Evolutionary conservation across 2,113 vertebrate species (phyloP), one percentile per base, ranked within the genome.

Genomic region (Dasyornis broadbenti): DNA sequence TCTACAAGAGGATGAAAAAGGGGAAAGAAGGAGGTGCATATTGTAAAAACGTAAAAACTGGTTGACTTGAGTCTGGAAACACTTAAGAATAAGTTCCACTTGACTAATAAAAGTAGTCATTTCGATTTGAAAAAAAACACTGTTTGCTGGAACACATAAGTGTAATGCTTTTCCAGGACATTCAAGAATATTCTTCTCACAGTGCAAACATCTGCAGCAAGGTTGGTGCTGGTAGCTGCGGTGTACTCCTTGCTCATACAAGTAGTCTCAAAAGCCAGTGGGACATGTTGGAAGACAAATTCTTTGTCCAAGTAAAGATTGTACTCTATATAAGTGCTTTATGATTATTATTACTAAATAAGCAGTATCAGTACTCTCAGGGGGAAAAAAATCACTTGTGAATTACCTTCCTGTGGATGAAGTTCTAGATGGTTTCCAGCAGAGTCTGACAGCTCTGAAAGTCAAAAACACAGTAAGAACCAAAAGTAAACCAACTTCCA

Each of bases 391-490:
- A 69, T 54, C 14, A 50, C 35, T 54, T 64, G 22, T 18, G 10
- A 79, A 79, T 95, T 94, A 80, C 42, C n/a, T 94, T 86, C 50
- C 44, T 60, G 59, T 60, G 22, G 37, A 15, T 94, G 60, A 84
- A 68, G 50, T 26, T 82, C 56, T 63, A 42, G 53, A 26, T 23
- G 5, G 13, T 77, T 94, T 84, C 79, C 3, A 4, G 49, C 47
- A 40, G 45, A 82, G 72, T 64, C 78, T 88, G 72, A 63, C 65
- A 71, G 49, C 22, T 45, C 73, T 93, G 53, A 82, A 97, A 95
- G 40, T 94, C 65, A 96, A 92, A 96, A 94, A 47, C n/a, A 90
- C 39, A 82, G 12, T 66, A 45, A 95, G 69, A 86, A 28, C 5
- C 6, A n/a, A 49, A 70, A 60, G 69, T 42, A 45, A 50, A 26